Evolutionary conservation across 2,888 invertebrate genomes (phyloP).

Genomic region (Beris morrisii): DNA sequence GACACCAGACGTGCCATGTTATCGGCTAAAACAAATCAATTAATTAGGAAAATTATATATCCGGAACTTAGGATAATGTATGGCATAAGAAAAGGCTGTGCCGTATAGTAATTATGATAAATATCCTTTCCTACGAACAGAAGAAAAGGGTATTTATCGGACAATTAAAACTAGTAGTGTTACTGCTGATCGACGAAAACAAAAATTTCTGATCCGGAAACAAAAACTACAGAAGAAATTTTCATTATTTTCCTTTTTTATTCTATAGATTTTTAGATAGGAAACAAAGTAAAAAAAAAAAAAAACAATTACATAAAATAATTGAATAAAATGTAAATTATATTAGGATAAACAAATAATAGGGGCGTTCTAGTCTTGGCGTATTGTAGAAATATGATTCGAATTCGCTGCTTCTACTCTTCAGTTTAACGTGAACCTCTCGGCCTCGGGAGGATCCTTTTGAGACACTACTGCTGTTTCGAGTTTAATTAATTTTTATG

Average conservation of each 20-base stretch:
- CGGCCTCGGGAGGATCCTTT: too few relatives aligned
- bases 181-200: slow-evolving; percentile 14
- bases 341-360: slow-evolving; percentile 16
- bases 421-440: too few relatives aligned
- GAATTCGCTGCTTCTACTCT: too few relatives aligned
- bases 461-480: too few relatives aligned
- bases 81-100: slow-evolving; percentile 77
- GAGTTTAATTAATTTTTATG: too few relatives aligned
- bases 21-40: slow-evolving; percentile 74
- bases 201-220: slow-evolving; percentile 6
- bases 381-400: neutral
- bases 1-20: slow-evolving; percentile 76
- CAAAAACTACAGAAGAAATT: slow-evolving; percentile 11
- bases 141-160: slow-evolving; percentile 40
- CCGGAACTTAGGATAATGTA: slow-evolving; percentile 85
- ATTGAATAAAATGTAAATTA: slow-evolving; percentile 15
- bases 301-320: neutral
- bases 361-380: slow-evolving; percentile 14
- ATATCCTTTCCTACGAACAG: slow-evolving; percentile 39
- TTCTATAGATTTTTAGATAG: slow-evolving; percentile 22
- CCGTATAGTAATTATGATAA: slow-evolving; percentile 64
- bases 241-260: slow-evolving; percentile 33
- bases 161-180: slow-evolving; percentile 23
- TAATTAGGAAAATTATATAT: slow-evolving; percentile 77
- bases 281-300: slow-evolving; percentile 2